phyloP scores from a whole-genome alignment of 2,113 vertebrate genomes.

The Myrmecophaga tridactyla region DNA sequence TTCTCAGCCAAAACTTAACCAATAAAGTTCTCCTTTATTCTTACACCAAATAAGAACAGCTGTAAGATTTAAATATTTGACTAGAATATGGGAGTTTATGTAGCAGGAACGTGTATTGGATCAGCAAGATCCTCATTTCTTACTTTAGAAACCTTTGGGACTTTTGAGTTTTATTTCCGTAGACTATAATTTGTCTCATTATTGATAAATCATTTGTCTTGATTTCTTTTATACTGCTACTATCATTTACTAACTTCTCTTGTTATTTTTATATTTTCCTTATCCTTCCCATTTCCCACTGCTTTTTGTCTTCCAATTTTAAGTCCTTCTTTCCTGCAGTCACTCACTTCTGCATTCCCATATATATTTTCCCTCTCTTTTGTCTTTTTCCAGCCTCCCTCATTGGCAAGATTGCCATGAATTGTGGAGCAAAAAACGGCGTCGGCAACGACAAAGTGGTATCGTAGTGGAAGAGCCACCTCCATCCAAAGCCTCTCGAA shows the following conservation, averaged over 20 bases:
- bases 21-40: conserved; percentile 30
- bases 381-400: conserved; percentile 88
- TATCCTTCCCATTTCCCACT: neutral
- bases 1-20: conserved; percentile 31
- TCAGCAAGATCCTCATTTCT: conserved; percentile 39
- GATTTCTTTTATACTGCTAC: neutral
- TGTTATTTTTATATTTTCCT: conserved; percentile 32
- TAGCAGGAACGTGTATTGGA: neutral
- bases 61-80: conserved; percentile 45
- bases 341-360: conserved; percentile 28
- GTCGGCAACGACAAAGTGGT: conserved; percentile 93
- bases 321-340: neutral
- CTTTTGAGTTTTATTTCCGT: conserved; percentile 36
- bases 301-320: conserved; percentile 35
- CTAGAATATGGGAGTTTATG: conserved; percentile 7
- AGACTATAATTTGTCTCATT: neutral
- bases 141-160: conserved; percentile 1
- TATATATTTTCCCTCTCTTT: conserved; percentile 45
- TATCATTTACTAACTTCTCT: conserved; percentile 7
- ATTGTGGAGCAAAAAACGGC: conserved; percentile 97
- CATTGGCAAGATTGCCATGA: conserved; percentile 99
- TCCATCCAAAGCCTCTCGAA: conserved; percentile 91
- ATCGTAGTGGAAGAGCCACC: conserved; percentile 89
- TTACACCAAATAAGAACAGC: neutral
- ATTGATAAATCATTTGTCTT: too few species aligned